phyloP scores from a whole-genome alignment of 2,113 vertebrate species.

The Rissa tridactyla region DNA sequence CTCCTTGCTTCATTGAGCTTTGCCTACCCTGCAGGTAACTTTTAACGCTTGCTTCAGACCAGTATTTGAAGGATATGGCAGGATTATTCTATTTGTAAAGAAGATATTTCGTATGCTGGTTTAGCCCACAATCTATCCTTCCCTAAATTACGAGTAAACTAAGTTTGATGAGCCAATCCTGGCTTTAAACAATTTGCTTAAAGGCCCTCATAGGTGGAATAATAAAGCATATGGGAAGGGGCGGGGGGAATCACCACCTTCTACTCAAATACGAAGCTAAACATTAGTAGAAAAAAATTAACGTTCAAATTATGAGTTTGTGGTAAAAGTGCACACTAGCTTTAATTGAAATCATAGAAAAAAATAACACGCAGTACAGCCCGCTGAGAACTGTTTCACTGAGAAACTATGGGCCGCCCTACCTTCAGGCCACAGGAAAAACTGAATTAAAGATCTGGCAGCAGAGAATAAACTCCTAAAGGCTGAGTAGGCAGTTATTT shows the following conservation, averaged over 20 bases:
- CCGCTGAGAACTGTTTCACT: not conserved
- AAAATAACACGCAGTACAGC: not conserved
- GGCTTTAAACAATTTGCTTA: not conserved
- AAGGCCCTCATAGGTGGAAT: not conserved
- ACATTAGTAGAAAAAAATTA: not conserved
- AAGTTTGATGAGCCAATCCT: not conserved
- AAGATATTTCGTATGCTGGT: not conserved
- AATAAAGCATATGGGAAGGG: not conserved
- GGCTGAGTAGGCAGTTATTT: not conserved
- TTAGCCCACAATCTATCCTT: not conserved
- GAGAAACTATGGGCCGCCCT: not conserved
- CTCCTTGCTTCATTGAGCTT: not conserved
- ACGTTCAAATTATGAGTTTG: not conserved
- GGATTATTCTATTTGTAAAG: not conserved
- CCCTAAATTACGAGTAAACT: not conserved
- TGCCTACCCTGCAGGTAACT: not conserved
- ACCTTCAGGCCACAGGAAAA: not conserved
- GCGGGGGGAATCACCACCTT: rapidly evolving
- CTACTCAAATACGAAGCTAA: not conserved
- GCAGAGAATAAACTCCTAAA: not conserved
- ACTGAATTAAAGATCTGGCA: not conserved
- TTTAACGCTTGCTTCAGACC: not conserved
- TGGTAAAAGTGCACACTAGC: not conserved
- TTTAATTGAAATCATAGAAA: not conserved
- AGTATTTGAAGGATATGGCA: not conserved